Base-by-base conservation (phyloP, 2,888 invertebrate genomes). In the Diachrysia chrysitis region DNA sequence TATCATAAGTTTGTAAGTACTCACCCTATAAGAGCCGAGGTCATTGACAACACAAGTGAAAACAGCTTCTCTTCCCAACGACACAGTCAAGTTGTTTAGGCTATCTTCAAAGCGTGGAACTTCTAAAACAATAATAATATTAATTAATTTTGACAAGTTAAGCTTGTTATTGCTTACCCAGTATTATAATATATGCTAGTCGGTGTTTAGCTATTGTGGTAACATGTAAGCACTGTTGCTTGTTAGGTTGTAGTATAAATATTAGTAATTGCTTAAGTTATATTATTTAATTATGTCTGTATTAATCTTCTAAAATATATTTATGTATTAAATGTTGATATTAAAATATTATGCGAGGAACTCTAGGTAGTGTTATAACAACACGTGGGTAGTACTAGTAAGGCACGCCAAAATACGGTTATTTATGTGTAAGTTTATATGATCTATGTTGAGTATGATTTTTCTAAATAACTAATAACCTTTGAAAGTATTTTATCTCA, bases 1-100 rank as follows among this genome's bases (percentile, higher is more conserved):
- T 21, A 53, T 9, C 16, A 35, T 12, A 62, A 65, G 14, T 25
- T n/a, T 54, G 55, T 12, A 46, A 74, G 72, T 79, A 97, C 97
- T 96, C 95, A 98, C 98, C 96, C 97, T 96, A 92, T 96, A 96
- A 85, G 96, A 96, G 84, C 96, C 96, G 93, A 98, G 96, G 94
- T 98, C 97, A 96, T 97, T 97, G 93, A 98, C 98, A 87, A 97
- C 97, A 90, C 98, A 98, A 87, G 97, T 97, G 95, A 98, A 97
- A 82, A 97, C 97, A 79, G 97, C 98, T 90, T 98, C 98, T 89
- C 97, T 96, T 79, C 98, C 98, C 92, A 97, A 96, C 76, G 97
- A 96, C 79, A 98, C 97, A 73, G 98, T 98, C 91, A 98, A 96
- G 95, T 98, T 98, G 95, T 97, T 97, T 92, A 98, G 94, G 85